Evolutionary conservation across 2,797 vertebrate species (phyloP), one percentile per base, ranked within the genome.

Genomic region (Rallus crepitans): DNA sequence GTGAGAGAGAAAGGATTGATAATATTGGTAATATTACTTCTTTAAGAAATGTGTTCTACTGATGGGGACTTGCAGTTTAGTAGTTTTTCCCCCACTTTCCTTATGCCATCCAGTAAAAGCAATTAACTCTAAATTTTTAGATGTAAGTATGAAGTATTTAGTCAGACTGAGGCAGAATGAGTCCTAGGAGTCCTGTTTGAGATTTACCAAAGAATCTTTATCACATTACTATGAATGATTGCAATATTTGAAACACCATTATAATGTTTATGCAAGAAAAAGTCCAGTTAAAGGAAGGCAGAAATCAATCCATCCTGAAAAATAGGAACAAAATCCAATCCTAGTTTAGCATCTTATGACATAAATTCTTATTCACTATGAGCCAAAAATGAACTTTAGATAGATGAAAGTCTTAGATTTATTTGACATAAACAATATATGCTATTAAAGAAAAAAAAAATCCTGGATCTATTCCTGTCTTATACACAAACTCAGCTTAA

Each of bases 371-470:
- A 71, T n/a, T 89, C 25, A 55, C 5, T n/a, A 45, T 27, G 33
- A 80, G 52, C n/a, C 82, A 39, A 92, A 93, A 93, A 75, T 61
- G 7, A 95, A 79, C 14, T 79, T 89, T 18, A 77, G 64, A 89
- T 56, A 85, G 23, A 71, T 80, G 19, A 70, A 87, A 70, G 5
- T 40, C 28, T 82, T 73, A 73, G n/a, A 73, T 84, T 80, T 87
- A 87, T 94, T 81, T 80, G 18, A 59, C n/a, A 89, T 55, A 85
- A 75, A 68, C 11, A 71, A 53, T 50, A 75, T 47, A 6, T 27
- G 15, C 20, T 77, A 33, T 33, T 7, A 82, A 55, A 77, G n/a
- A 14, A 27, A 45, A 7, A 78, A 78, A 84, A 48, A 81, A 66
- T 56, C 11, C 12, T 60, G 18, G 4, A 63, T 56, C 10, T 84